These are phyloP conservation scores for Drosophila affinis DNA, from an alignment of 2,888 invertebrate species.

Conservation along the genomic window DNA sequence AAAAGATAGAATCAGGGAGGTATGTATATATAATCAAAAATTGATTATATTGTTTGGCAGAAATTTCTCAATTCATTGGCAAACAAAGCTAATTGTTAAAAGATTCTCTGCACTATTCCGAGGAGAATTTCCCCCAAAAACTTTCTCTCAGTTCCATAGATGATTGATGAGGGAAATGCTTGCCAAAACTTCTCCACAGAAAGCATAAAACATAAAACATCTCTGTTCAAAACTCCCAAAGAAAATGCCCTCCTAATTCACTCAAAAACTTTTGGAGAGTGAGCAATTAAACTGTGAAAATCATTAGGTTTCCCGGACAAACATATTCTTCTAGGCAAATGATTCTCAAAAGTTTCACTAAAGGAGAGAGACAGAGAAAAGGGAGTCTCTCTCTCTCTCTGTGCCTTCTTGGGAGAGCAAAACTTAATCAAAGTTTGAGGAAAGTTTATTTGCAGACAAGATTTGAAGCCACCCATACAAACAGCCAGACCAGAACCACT, in stretches of 20 bases:
- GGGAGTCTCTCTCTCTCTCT: too few relatives aligned
- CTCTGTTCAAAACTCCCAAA: not conserved
- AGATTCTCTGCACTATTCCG: not conserved
- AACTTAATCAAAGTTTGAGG: conserved; percentile 32
- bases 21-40: not conserved
- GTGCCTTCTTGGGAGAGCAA: conserved; percentile 5
- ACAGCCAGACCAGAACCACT: conserved; percentile 20
- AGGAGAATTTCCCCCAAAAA: not conserved
- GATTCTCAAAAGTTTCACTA: conserved; percentile 30
- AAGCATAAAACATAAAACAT: conserved; percentile 5
- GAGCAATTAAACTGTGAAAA: conserved; percentile 38
- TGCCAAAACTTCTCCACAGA: not conserved
- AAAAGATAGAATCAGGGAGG: not conserved
- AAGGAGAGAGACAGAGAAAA: not conserved
- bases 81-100: too few relatives aligned
- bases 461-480: conserved; percentile 44
- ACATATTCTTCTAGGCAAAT: conserved; percentile 42
- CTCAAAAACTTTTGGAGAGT: conserved; percentile 23
- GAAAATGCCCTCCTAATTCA: conserved; percentile 9
- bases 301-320: conserved; percentile 30
- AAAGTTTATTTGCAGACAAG: conserved; percentile 31
- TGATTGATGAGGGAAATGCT: not conserved
- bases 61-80: not conserved
- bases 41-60: not conserved
- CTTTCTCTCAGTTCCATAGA: not conserved